Base-by-base conservation (phyloP, 2,888 invertebrate genomes). In the Catonia carolina region DNA sequence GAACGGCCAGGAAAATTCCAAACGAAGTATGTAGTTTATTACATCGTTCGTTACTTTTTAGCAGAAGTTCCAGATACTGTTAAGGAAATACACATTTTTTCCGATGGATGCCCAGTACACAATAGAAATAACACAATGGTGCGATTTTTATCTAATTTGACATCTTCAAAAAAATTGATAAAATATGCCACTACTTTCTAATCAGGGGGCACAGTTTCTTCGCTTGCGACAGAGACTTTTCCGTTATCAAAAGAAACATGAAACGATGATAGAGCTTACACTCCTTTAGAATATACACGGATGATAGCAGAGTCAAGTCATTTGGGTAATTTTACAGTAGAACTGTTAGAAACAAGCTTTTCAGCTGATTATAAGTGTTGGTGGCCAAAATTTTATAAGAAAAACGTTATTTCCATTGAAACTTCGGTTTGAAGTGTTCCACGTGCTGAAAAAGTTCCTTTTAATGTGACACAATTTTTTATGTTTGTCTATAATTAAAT, bases 71-170 rank as follows among this genome's bases (percentile, higher is more conserved):
- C 51, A 27, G 37, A 51, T 35, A 10, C 33, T 33, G 49, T 22
- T n/a, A 49, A 33, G 33, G 49, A 55, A 15, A 53, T 65, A 36
- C 60, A 64, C 39, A 20, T 66, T 36, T 68, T 66, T 58, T 60
- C 63, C 52, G 64, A 67, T 57, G 65, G 65, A 18, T 67, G 66
- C 57, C 61, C 59, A 31, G 63, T 64, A 10, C 64, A 67, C 58
- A 67, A 67, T 58, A 65, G 47, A 33, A 65, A 63, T 23, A 53
- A 60, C 48, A 53, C 61, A 10, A 14, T 62, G 8, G 57, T 58
- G 15, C 23, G 53, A 18, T 53, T 61, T 27, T 45, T 58, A 15
- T 15, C 51, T 15, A 54, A 58, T 27, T 39, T 63, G 36, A 49
- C 50, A 50, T 56, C 59, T 50, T 27, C 18, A 51, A 53, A 49